phyloP scores from a whole-genome alignment of 2,113 vertebrate genomes.

The Haemorhous mexicanus region DNA sequence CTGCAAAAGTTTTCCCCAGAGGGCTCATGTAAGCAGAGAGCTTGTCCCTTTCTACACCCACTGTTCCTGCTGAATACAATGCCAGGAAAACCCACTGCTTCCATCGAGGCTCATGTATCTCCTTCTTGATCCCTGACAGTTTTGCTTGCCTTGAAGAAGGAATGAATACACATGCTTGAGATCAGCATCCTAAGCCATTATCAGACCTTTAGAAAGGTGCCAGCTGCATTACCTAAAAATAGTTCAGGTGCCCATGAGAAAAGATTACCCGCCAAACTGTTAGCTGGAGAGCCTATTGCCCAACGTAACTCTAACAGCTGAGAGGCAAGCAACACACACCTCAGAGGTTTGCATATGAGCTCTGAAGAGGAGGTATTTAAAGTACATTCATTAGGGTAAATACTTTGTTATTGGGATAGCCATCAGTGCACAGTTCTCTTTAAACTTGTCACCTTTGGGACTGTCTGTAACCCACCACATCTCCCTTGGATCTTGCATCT shows the following conservation, averaged over 20 bases:
- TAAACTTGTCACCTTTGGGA: neutral
- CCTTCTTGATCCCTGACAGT: neutral
- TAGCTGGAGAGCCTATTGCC: neutral
- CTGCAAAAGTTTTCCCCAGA: neutral
- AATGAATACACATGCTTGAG: neutral
- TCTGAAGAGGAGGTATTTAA: neutral
- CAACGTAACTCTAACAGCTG: neutral
- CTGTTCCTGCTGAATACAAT: conserved; percentile 10
- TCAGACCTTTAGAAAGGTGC: neutral
- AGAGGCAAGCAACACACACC: neutral
- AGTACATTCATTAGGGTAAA: neutral
- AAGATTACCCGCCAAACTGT: conserved; percentile 34
- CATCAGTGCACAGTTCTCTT: neutral
- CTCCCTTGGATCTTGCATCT: neutral
- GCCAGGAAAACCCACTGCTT: neutral
- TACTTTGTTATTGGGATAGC: neutral
- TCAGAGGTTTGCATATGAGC: neutral
- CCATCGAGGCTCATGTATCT: conserved; percentile 19
- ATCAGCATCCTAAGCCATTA: conserved; percentile 38
- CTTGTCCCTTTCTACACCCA: neutral
- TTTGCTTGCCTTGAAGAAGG: conserved; percentile 35
- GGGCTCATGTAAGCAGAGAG: neutral
- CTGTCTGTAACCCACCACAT: neutral
- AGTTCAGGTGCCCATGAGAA: conserved; percentile 6
- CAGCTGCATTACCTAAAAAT: conserved; percentile 46